These are phyloP conservation scores for Galbula dea DNA, from an alignment of 2,113 vertebrate species.

Conservation along the genomic window DNA sequence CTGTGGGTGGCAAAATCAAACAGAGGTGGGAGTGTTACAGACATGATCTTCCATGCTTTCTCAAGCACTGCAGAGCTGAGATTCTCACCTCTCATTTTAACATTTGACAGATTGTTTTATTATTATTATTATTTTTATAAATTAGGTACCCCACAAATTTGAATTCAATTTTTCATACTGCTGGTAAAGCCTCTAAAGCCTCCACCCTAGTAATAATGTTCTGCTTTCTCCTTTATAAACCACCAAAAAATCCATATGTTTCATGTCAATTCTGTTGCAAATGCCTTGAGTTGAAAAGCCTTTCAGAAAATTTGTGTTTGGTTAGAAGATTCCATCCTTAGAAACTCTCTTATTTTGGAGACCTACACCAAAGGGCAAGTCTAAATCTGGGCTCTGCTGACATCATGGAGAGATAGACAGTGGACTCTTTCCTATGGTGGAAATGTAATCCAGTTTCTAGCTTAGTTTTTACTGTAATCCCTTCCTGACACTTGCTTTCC, in stretches of 20 bases:
- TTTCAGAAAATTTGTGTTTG: not conserved
- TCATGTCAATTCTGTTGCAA: not conserved
- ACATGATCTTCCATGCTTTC: not conserved
- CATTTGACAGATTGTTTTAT: not conserved
- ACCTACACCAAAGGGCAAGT: not conserved
- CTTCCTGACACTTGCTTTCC: not conserved
- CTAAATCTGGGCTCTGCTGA: not conserved
- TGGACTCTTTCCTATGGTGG: not conserved
- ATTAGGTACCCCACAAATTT: not conserved
- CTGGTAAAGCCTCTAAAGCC: not conserved
- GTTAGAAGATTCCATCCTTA: not conserved
- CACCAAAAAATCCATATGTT: not conserved
- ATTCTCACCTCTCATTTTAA: conserved; percentile 17
- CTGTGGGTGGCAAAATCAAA: conserved; percentile 31
- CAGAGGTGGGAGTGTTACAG: conserved; percentile 28
- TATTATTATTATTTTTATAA: not conserved
- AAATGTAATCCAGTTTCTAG: not conserved
- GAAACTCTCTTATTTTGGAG: not conserved
- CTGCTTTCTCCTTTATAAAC: conserved; percentile 2
- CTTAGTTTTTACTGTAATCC: not conserved
- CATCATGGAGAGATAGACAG: not conserved
- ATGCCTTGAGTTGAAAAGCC: not conserved
- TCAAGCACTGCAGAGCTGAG: not conserved
- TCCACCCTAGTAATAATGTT: not conserved
- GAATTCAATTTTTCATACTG: not conserved